Base-by-base conservation (phyloP, 2,888 invertebrate species). In the Sarcophaga variegata region DNA sequence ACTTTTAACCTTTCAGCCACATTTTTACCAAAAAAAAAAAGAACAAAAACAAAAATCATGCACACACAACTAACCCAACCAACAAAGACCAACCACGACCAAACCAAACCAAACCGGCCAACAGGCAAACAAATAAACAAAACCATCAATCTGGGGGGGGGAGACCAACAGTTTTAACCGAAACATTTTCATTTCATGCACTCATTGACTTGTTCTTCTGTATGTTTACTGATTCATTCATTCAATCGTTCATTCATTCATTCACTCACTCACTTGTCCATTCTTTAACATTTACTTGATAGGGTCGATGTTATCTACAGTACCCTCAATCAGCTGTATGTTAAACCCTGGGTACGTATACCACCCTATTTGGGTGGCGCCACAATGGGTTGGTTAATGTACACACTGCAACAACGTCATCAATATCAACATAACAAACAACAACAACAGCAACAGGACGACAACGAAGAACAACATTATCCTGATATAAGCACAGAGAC, bases 331-430 rank as follows among this genome's bases (percentile, higher is more conserved):
- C 88, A 89, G 60, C 86, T 92, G 49, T 92, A 92, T 80, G 90
- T 90, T 12, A 91, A 90, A 67, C 91, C 92, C 60, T 92, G 91
- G 90, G 90, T 90, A 11, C 90, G 91, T 69, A 90, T 91, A 71
- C 89, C 89, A 25, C 91, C 92, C 12, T 92, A 92, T 77, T 87
- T 91, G 71, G 91, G 89, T n/a, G 92, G 92, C 17, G 90, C 90
- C 4, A 81, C 90, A 12, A 90, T 90, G 86, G 92, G 91, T 63
- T 92, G 91, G 90, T 54, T 90, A 49, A 88, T 90, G 86, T 89
- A 89, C 79, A 76, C 49, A 27, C 47, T 87, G 60, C 83, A 83
- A n/a, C 83, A 84, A 37, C 79, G 60, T 4, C 76, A 10, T 8
- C 54, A 75, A 10, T 45, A 22, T 17, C 77, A 77, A 22, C 79